Conservation (phyloP, 2,797 vertebrate species). For the Pangasius krempfi region DNA sequence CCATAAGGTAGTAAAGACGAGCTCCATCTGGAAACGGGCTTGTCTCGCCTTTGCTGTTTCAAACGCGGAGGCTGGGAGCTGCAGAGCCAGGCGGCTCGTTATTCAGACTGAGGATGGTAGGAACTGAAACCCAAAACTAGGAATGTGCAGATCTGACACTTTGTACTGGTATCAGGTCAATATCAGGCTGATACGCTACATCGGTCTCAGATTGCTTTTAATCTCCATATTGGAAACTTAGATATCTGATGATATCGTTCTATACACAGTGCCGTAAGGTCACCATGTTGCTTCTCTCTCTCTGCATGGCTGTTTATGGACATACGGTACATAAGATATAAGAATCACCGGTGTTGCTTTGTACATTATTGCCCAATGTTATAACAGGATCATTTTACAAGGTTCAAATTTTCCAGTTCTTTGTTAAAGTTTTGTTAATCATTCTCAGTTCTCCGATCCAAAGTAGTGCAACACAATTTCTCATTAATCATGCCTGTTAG, state of each 20-base stretch:
- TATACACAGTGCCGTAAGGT: background rate
- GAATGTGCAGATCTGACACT: background rate
- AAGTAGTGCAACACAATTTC: background rate
- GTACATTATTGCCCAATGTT: background rate
- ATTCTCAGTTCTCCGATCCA: background rate
- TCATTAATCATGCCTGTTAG: background rate
- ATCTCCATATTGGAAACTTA: background rate
- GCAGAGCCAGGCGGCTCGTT: background rate
- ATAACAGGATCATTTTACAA: background rate
- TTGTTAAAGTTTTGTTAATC: background rate
- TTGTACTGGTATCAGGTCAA: background rate
- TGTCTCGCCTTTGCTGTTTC: constrained; percentile 40
- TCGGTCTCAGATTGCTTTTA: background rate
- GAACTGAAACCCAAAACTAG: constrained; percentile 12
- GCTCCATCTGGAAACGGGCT: constrained; percentile 55
- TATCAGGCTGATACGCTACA: background rate
- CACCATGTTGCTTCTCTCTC: no score
- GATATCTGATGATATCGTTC: background rate
- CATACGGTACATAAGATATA: background rate
- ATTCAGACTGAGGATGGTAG: background rate
- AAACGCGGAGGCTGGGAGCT: background rate
- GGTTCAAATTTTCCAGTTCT: background rate
- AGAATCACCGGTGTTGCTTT: background rate
- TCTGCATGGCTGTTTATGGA: background rate
- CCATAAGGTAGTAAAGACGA: constrained; percentile 53